Evolutionary conservation across 2,888 invertebrate genomes (phyloP).

Genomic region (Diploptera punctata): DNA sequence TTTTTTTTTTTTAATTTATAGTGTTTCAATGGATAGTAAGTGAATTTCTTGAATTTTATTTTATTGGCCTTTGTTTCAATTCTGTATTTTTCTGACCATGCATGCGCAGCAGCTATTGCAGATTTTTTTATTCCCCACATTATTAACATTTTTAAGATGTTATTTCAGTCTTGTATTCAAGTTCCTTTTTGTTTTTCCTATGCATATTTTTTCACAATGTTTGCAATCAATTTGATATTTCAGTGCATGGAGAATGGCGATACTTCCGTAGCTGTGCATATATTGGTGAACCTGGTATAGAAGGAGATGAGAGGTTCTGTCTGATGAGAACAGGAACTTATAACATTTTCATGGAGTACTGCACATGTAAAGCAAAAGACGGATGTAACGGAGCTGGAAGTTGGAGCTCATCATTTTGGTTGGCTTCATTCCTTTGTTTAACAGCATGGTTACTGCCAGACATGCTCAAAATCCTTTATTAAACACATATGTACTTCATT

Average conservation of each 20-base stretch:
- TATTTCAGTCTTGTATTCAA: too few species aligned
- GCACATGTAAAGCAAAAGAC: slow-evolving; percentile 91
- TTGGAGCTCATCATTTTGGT: slow-evolving; percentile 4
- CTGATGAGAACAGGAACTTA: slow-evolving; percentile 90
- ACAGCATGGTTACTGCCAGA: neutral
- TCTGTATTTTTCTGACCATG: too few species aligned
- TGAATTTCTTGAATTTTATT: too few species aligned
- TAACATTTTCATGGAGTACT: slow-evolving; percentile 93
- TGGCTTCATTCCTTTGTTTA: slow-evolving; percentile 7
- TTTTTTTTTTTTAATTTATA: too few species aligned
- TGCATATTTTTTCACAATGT: too few species aligned
- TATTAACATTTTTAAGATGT: neutral
- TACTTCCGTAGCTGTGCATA: slow-evolving; percentile 89
- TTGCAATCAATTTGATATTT: slow-evolving; percentile 32
- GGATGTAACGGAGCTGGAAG: slow-evolving; percentile 78
- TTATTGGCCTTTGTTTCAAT: too few species aligned
- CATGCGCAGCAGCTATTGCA: too few species aligned
- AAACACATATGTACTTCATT: too few species aligned
- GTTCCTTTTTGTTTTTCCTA: too few species aligned
- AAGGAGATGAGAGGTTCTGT: slow-evolving; percentile 89
- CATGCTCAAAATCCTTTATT: neutral
- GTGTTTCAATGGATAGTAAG: too few species aligned
- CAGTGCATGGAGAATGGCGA: slow-evolving; percentile 87
- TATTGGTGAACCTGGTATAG: slow-evolving; percentile 88
- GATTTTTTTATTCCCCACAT: too few species aligned